phyloP scores from a whole-genome alignment of 2,797 vertebrate genomes.

The Todus mexicanus region DNA sequence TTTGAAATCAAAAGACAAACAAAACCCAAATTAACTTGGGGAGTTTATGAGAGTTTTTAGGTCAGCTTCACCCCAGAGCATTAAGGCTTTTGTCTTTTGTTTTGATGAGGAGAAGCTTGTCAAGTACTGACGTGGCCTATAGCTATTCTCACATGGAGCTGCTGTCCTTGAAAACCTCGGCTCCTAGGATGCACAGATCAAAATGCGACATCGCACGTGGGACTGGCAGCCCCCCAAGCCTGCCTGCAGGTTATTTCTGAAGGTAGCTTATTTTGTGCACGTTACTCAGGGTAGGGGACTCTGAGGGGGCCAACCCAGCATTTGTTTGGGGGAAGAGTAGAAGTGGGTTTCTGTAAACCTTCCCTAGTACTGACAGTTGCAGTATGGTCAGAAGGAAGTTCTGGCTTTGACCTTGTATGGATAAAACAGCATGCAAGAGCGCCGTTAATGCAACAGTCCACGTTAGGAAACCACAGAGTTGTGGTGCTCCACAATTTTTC shows the following conservation, averaged over 20 bases:
- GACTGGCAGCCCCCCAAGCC: background rate
- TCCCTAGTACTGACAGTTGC: background rate
- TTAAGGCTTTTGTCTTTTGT: background rate
- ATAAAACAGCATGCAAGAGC: background rate
- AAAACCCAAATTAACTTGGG: background rate
- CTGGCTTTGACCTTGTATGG: background rate
- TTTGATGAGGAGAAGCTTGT: background rate
- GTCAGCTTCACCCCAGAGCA: background rate
- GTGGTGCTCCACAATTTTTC: background rate
- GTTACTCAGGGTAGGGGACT: background rate
- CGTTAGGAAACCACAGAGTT: background rate
- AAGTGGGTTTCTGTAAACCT: background rate
- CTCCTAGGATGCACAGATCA: background rate
- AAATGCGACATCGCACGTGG: rapidly evolving
- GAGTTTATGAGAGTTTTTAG: background rate
- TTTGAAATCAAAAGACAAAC: background rate
- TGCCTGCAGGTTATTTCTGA: background rate
- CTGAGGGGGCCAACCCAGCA: background rate
- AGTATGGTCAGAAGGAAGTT: background rate
- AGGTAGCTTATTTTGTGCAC: background rate
- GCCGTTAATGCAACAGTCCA: background rate
- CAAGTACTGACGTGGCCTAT: background rate
- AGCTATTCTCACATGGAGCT: background rate
- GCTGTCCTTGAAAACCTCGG: background rate
- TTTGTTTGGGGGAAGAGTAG: background rate